These are phyloP conservation scores for Nesidiocoris tenuis DNA, from an alignment of 2,888 invertebrate species.

Conservation along the genomic window DNA sequence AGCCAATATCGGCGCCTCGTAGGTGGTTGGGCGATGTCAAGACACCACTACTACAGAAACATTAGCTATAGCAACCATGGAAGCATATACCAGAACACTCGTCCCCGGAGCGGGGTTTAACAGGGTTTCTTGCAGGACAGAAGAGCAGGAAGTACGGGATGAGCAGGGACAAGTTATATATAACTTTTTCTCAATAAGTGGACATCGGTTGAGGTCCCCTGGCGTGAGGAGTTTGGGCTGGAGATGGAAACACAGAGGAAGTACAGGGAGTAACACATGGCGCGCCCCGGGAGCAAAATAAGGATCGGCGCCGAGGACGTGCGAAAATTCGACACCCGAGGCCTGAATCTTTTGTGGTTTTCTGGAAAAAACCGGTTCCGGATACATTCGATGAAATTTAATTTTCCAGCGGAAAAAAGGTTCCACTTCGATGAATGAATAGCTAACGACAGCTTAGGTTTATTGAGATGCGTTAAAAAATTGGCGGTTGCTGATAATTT, in stretches of 20 bases:
- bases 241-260: neutral
- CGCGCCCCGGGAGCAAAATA: constrained; percentile 6
- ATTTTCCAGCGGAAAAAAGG: too few species aligned
- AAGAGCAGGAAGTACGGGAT: neutral
- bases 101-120: neutral
- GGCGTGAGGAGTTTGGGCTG: neutral
- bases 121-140: neutral
- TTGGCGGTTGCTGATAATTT: too few species aligned
- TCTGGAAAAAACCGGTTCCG: too few species aligned
- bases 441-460: too few species aligned
- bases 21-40: neutral
- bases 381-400: too few species aligned
- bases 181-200: constrained; percentile 37
- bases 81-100: neutral
- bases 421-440: too few species aligned
- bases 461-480: too few species aligned
- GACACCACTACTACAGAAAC: neutral
- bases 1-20: neutral
- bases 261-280: constrained; percentile 12
- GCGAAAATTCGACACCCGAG: constrained; percentile 9
- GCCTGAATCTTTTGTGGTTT: neutral
- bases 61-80: neutral
- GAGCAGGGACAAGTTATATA: constrained; percentile 27
- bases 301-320: neutral
- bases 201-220: constrained; percentile 13